Percentiles rank a stretch among this genome's conserved stretches.
These are phyloP conservation scores for Channa striata DNA, from an alignment of 2,797 vertebrate species.

Conservation along the genomic window DNA sequence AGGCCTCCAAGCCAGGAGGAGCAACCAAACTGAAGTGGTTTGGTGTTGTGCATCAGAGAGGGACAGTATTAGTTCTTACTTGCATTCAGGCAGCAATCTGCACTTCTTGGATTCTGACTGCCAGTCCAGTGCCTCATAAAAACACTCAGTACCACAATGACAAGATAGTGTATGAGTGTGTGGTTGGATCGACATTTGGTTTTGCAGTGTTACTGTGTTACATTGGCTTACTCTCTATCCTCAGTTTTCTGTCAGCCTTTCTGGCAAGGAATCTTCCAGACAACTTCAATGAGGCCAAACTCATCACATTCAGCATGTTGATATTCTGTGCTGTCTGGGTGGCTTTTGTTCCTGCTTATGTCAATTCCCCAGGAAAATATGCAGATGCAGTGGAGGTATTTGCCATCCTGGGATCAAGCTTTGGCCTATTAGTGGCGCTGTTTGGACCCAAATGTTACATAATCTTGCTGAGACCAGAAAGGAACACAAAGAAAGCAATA, in stretches of 20 bases:
- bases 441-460: conserved; percentile 78
- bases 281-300: conserved; percentile 73
- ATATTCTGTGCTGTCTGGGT: conserved; percentile 76
- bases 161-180: conserved; percentile 73
- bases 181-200: conserved; percentile 63
- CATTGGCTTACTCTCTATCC: conserved; percentile 70
- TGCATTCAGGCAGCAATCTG: conserved; percentile 61
- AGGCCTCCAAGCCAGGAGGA: conserved; percentile 60
- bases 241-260: conserved; percentile 74
- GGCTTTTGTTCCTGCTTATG: conserved; percentile 75
- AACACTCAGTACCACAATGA: conserved; percentile 71
- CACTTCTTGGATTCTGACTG: conserved; percentile 62
- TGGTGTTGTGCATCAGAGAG: conserved; percentile 73
- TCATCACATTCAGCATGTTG: conserved; percentile 78
- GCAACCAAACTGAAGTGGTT: conserved; percentile 70
- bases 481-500: conserved; percentile 72
- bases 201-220: conserved; percentile 73
- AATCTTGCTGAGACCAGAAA: conserved; percentile 66
- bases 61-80: conserved; percentile 68
- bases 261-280: conserved; percentile 76
- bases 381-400: conserved; percentile 81
- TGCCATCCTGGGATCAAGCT: conserved; percentile 77
- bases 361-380: conserved; percentile 82
- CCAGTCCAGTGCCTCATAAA: conserved; percentile 72
- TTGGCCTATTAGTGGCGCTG: conserved; percentile 71